Evolutionary conservation across 2,888 invertebrate genomes (phyloP), one percentile per base, ranked within the genome.

Genomic region (Diplazon laetatorius): DNA sequence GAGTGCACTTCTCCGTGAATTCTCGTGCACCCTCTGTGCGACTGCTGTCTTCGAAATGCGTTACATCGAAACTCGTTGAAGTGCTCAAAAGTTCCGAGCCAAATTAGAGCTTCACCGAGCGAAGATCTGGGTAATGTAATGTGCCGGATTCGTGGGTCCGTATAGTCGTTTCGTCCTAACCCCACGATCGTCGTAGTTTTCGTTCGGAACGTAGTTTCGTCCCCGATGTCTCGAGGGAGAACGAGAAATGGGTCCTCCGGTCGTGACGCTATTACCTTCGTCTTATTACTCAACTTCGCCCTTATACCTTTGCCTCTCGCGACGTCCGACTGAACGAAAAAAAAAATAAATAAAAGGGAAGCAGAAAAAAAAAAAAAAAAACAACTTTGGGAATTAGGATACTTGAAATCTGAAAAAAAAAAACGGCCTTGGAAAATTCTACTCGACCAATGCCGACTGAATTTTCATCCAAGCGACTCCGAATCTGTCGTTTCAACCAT

Each of bases 11-110:
- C 42, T 46, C 18, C 12, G n/a, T 12, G 20, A 37, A 35, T 22
- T 5, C 14, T 50, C 8, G 22, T 10, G 30, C 35, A 18, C 35
- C 22, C 39, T 14, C 22, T 12, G 4, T 18, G 22, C 37, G 18
- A 30, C 14, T 6, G 25, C 48, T 16, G 48, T 66, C 60, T 62
- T 75, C 46, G 52, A 50, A n/a, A 30, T 44, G 52, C 59, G 50
- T 39, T 50, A 30, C 14, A 52, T 62, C 22, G 68, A 25, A 48
- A 57, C 48, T 57, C 62, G 37, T 35, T n/a, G 39, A 16, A 60
- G 52, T 69, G 10, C 69, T 69, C 14, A 35, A 75, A 75, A 75
- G 37, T 75, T 69, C 46, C 48, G 42, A 75, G 75, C 62, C 62
- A 69, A 69, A 75, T 75, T 69, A 69, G 68, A 66, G 39, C 42